These are phyloP conservation scores for Ecliptopera silaceata DNA, from an alignment of 2,888 invertebrate genomes.

Conservation along the genomic window DNA sequence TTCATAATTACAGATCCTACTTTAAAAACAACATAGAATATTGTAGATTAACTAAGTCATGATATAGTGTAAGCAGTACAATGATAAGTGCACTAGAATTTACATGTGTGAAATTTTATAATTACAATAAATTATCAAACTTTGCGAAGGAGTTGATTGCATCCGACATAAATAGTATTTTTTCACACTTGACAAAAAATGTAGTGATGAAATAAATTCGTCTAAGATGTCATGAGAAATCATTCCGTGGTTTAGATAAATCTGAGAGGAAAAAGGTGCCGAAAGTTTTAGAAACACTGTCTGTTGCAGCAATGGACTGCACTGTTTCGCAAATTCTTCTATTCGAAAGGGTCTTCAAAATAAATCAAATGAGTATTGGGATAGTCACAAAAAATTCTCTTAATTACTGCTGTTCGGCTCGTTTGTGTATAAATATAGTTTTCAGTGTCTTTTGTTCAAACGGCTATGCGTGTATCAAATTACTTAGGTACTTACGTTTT, in stretches of 20 bases:
- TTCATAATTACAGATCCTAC: slow-evolving; percentile 56
- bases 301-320: slow-evolving; percentile 61
- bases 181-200: no score
- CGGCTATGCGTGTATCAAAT: slow-evolving; percentile 7
- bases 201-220: no score
- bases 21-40: no score
- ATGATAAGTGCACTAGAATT: no score
- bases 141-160: no score
- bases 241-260: no score
- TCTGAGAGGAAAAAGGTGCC: not conserved
- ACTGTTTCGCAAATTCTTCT: slow-evolving; percentile 81
- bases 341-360: slow-evolving; percentile 76
- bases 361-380: slow-evolving; percentile 79
- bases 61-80: no score
- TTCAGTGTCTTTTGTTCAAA: slow-evolving; percentile 43
- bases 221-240: no score
- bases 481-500: not conserved
- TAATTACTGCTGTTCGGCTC: slow-evolving; percentile 74
- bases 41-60: no score
- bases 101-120: no score
- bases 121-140: no score
- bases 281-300: slow-evolving; percentile 56
- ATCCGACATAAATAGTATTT: no score
- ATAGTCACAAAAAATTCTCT: slow-evolving; percentile 76
- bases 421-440: slow-evolving; percentile 75